A percentile compares a stretch with the other conserved stretches of the same genome.
Conservation (phyloP, 2,888 invertebrate genomes). For the Erynnis tages region DNA sequence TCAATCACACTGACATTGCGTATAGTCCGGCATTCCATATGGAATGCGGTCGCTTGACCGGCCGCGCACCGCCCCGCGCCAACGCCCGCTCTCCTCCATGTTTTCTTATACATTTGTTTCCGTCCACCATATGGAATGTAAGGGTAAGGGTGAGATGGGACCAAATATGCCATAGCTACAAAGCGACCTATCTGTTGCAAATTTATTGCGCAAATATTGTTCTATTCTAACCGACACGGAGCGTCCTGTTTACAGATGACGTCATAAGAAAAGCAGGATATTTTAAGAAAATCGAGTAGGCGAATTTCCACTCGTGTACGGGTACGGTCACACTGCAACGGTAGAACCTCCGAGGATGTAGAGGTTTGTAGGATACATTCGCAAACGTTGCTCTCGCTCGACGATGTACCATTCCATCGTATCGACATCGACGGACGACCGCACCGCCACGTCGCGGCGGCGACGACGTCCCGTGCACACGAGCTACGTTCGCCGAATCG, state of each 20-base stretch:
- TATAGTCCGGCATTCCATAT: constrained; percentile 77
- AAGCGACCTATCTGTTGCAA: constrained; percentile 36
- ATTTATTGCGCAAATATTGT: constrained; percentile 24
- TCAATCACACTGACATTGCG: constrained; percentile 80
- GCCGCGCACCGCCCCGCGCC: constrained; percentile 50
- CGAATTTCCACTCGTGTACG: neutral
- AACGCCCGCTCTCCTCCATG: constrained; percentile 65
- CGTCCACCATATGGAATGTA: constrained; percentile 74
- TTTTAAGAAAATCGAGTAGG: constrained; percentile 18
- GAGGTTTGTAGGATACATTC: constrained; percentile 33
- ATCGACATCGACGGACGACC: constrained; percentile 47
- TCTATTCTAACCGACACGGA: constrained; percentile 32
- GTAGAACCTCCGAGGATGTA: neutral
- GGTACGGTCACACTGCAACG: neutral
- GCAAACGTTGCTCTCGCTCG: constrained; percentile 41
- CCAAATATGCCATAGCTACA: constrained; percentile 64
- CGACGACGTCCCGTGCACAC: constrained; percentile 49
- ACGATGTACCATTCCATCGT: constrained; percentile 58
- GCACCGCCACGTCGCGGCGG: constrained; percentile 73
- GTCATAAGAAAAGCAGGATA: constrained; percentile 41
- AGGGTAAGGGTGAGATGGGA: constrained; percentile 68
- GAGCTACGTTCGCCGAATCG: constrained; percentile 49
- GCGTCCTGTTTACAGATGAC: constrained; percentile 43
- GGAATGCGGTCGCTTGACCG: constrained; percentile 78
- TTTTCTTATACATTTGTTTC: constrained; percentile 72